These are phyloP conservation scores for Pan troglodytes DNA, from an alignment of 2,113 vertebrate genomes.

Conservation along the genomic window NHGRI_mPanTro3-v2.1_pri NC_072421.2:129289501-129290000, in stretches of 20 bases:
- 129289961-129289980: constrained; percentile 7
- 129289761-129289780: neutral
- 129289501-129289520: neutral
- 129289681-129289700: neutral
- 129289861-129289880: neutral
- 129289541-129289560: neutral
- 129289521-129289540: neutral
- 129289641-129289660: neutral
- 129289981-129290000: neutral
- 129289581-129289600: neutral
- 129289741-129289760: neutral
- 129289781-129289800: neutral
- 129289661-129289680: neutral
- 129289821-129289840: neutral
- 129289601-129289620: neutral
- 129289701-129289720: neutral
- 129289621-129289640: neutral
- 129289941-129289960: neutral
- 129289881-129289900: constrained; percentile 21
- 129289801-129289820: neutral
- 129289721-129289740: neutral
- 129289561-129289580: neutral
- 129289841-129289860: constrained; percentile 6
- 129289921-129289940: neutral
- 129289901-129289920: neutral